These are phyloP conservation scores for Hirundichthys speculiger DNA, from an alignment of 2,113 vertebrate species.

Conservation along the genomic window DNA sequence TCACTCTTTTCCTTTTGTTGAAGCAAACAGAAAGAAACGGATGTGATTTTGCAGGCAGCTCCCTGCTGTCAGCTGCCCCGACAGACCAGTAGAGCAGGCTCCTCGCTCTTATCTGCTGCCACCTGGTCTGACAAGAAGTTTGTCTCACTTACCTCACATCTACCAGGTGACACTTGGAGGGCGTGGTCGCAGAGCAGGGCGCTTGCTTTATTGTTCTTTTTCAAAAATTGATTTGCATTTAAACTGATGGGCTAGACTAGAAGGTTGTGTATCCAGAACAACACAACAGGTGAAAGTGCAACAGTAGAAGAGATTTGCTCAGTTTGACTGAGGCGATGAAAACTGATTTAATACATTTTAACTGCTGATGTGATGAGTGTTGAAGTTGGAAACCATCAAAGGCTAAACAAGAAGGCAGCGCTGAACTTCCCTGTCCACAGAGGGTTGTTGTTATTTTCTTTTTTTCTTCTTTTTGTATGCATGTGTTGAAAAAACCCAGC, in stretches of 20 bases:
- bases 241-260: conserved; percentile 18
- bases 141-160: conserved; percentile 46
- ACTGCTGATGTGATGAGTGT: too few relatives aligned
- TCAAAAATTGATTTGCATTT: conserved; percentile 44
- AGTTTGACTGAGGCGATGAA: not conserved
- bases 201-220: conserved; percentile 22
- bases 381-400: too few relatives aligned
- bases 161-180: conserved; percentile 42
- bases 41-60: conserved; percentile 57
- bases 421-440: conserved; percentile 32
- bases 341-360: not conserved
- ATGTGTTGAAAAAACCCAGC: not conserved
- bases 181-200: conserved; percentile 37
- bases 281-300: not conserved
- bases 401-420: not conserved
- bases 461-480: too few relatives aligned
- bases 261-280: not conserved
- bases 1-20: conserved; percentile 15
- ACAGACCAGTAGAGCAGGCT: conserved; percentile 65
- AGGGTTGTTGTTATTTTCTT: too few relatives aligned
- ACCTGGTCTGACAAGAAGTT: conserved; percentile 62
- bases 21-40: conserved; percentile 38
- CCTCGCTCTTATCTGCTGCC: conserved; percentile 45
- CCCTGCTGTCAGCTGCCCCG: conserved; percentile 31
- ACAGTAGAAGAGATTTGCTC: not conserved